Conservation (phyloP, 2,797 vertebrate species). For the Urocyon cinereoargenteus region DNA sequence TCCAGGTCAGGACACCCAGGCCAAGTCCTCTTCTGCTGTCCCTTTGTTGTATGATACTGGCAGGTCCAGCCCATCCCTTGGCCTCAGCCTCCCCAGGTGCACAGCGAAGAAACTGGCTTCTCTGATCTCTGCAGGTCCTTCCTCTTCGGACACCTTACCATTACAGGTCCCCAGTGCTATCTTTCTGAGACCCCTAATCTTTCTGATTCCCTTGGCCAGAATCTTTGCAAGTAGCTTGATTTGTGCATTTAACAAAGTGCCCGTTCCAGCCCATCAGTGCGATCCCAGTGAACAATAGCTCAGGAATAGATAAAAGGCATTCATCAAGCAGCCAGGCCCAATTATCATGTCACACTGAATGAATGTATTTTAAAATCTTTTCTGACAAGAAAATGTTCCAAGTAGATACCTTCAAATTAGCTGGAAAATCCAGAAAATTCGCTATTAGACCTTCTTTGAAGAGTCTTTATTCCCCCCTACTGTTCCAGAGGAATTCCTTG, state of each 20-base stretch:
- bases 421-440: constrained; percentile 85
- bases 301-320: constrained; percentile 82
- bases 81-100: background rate
- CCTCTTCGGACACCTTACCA: background rate
- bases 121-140: background rate
- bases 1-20: background rate
- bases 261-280: constrained; percentile 73
- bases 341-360: constrained; percentile 85
- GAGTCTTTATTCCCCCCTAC: constrained; percentile 73
- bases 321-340: constrained; percentile 83
- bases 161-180: background rate
- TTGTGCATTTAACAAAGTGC: constrained; percentile 76
- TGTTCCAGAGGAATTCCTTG: constrained; percentile 75
- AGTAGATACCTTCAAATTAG: constrained; percentile 85
- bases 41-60: too few relatives aligned
- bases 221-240: background rate
- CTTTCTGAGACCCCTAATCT: background rate
- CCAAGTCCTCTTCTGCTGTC: background rate
- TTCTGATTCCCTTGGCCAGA: background rate
- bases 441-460: constrained; percentile 78
- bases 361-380: constrained; percentile 86
- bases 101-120: background rate
- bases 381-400: constrained; percentile 86
- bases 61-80: background rate
- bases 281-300: constrained; percentile 78